These are phyloP conservation scores for Ostrea edulis DNA, from an alignment of 1,140 invertebrate genomes.

Conservation along the genomic window DNA sequence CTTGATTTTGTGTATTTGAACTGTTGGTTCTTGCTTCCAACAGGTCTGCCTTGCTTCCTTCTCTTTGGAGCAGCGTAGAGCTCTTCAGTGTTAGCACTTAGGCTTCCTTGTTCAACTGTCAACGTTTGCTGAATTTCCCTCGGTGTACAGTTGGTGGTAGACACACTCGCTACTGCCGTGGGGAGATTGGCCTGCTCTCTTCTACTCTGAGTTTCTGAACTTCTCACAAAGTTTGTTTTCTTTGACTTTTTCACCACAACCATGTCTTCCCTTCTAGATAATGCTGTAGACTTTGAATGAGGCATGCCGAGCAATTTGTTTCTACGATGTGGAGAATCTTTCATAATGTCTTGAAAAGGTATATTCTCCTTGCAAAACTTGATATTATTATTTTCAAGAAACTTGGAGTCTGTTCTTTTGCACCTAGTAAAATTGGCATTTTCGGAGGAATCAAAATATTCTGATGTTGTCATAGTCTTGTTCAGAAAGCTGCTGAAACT, in stretches of 20 bases:
- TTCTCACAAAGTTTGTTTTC: not conserved
- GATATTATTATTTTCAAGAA: slow-evolving; percentile 30
- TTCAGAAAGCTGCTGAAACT: slow-evolving; percentile 10
- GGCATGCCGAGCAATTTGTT: not conserved
- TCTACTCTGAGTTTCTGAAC: not conserved
- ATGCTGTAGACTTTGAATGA: not conserved
- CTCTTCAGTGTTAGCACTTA: not conserved
- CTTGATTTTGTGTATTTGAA: not conserved
- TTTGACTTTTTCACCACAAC: not conserved
- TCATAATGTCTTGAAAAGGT: slow-evolving; percentile 24
- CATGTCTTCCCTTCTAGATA: not conserved
- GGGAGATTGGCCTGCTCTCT: not conserved
- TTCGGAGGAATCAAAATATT: slow-evolving; percentile 12
- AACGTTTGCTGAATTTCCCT: not conserved
- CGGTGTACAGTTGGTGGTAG: not conserved
- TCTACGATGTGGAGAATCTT: slow-evolving; percentile 21
- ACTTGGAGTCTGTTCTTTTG: slow-evolving; percentile 16
- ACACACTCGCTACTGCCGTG: not conserved
- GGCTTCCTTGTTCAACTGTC: not conserved
- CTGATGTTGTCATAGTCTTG: not conserved
- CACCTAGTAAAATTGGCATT: slow-evolving; percentile 8
- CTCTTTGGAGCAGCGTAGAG: not conserved
- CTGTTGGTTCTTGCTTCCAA: not conserved
- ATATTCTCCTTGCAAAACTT: slow-evolving; percentile 27
- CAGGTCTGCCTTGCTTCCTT: not conserved